These are phyloP conservation scores for Rynchops niger DNA, from an alignment of 2,113 vertebrate species.

Conservation along the genomic window DNA sequence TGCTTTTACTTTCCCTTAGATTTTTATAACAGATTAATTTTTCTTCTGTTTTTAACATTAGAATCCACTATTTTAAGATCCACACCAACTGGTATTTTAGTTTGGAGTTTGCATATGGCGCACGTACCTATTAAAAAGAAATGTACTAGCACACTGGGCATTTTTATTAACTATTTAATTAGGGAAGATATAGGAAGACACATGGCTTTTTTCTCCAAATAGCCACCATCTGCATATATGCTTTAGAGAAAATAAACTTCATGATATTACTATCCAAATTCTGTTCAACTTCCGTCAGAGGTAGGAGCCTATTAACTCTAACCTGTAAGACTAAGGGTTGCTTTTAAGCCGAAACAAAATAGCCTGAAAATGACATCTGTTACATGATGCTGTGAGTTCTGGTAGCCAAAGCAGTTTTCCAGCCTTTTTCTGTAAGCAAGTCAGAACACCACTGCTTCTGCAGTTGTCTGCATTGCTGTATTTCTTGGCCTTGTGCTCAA, in stretches of 20 bases:
- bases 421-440: not conserved
- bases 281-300: not conserved
- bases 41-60: not conserved
- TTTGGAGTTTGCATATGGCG: not conserved
- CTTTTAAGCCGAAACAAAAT: not conserved
- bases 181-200: not conserved
- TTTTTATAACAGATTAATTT: not conserved
- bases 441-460: not conserved
- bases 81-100: not conserved
- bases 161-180: not conserved
- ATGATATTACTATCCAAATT: not conserved
- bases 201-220: not conserved
- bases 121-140: not conserved
- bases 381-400: not conserved
- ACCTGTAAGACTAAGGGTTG: not conserved
- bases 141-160: not conserved
- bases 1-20: not conserved
- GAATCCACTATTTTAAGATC: not conserved
- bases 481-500: not conserved
- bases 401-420: not conserved
- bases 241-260: not conserved
- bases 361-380: not conserved
- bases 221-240: not conserved
- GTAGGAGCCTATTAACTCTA: not conserved
- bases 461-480: not conserved